phyloP scores from a whole-genome alignment of 2,797 vertebrate genomes.

The Choloepus didactylus region DNA sequence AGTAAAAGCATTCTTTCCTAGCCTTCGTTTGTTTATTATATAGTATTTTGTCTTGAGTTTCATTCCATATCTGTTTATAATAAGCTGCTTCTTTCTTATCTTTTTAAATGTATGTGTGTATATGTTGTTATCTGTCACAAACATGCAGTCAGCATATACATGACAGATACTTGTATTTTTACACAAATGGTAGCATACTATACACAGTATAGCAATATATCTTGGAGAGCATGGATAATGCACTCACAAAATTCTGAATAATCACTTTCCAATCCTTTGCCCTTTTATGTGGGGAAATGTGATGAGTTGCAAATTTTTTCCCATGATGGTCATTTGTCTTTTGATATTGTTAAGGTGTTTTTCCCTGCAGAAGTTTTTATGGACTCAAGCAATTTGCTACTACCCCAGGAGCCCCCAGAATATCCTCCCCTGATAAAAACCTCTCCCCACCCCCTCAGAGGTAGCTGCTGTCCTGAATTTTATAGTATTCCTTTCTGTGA shows the following conservation, averaged over 20 bases:
- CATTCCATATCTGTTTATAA: not conserved
- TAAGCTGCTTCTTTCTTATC: not conserved
- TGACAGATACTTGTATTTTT: not conserved
- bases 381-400: not conserved
- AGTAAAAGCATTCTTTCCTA: not conserved
- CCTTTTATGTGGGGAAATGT: constrained; percentile 1
- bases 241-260: not conserved
- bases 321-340: not conserved
- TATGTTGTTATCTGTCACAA: not conserved
- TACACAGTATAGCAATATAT: accelerated
- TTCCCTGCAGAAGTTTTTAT: not conserved
- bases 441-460: not conserved
- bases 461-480: not conserved
- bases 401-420: not conserved
- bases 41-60: not conserved
- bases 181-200: not conserved
- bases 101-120: not conserved
- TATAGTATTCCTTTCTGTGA: not conserved
- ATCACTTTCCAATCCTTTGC: not conserved
- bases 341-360: constrained; percentile 15
- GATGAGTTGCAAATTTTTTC: not conserved
- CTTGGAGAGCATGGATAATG: not conserved
- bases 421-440: not conserved
- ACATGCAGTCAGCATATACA: not conserved
- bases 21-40: not conserved